These are phyloP conservation scores for Heteractis magnifica DNA, from an alignment of 92 coral and sea anemone species.

Conservation along the genomic window DNA sequence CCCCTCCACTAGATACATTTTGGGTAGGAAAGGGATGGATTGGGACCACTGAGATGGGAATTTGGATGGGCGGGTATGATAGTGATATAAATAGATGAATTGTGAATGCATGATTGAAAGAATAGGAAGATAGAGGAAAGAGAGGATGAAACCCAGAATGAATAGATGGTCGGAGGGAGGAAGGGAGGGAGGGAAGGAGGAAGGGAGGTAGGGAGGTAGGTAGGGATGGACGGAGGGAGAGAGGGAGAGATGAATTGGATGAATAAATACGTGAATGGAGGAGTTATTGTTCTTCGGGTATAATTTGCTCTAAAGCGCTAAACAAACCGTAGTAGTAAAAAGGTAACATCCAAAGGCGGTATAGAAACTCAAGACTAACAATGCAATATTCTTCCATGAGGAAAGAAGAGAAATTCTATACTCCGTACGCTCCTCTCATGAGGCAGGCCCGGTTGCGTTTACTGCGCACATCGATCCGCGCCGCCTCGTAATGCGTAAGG, in stretches of 20 bases:
- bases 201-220: not conserved
- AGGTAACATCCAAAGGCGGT: no score
- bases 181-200: not conserved
- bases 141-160: not conserved
- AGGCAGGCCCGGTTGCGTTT: no score
- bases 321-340: no score
- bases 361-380: no score
- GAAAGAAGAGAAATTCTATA: no score
- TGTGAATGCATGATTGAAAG: not conserved
- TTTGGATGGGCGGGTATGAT: not conserved
- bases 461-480: no score
- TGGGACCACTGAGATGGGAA: not conserved
- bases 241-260: not conserved
- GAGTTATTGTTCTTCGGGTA: no score
- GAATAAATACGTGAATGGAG: no score
- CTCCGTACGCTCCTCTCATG: no score
- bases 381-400: no score
- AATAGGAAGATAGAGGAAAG: not conserved
- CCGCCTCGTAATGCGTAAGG: no score
- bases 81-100: not conserved
- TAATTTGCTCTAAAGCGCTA: no score
- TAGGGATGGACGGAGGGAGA: not conserved
- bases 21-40: not conserved
- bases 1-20: not conserved
- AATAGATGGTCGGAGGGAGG: not conserved